Percentiles rank a stretch among this genome's conserved stretches.
Conservation (phyloP, 2,113 vertebrate species). For the Enhydra lutris region DNA sequence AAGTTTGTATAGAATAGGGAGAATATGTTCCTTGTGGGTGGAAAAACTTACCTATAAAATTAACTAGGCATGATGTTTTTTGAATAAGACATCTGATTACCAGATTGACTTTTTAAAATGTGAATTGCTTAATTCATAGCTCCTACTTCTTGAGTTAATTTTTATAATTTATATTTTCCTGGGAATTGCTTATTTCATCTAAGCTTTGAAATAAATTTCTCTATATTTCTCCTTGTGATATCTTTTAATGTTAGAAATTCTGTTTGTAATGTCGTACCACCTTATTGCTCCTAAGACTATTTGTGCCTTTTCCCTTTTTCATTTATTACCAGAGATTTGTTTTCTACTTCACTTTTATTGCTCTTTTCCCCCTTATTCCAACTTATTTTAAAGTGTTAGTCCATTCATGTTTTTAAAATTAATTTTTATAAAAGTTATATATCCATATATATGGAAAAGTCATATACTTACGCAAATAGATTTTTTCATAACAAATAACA, state of each 20-base stretch:
- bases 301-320: background rate
- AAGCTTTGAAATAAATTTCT: background rate
- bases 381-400: background rate
- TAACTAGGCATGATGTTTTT: background rate
- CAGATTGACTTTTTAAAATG: background rate
- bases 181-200: background rate
- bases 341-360: background rate
- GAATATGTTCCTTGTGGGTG: background rate
- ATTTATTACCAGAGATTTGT: background rate
- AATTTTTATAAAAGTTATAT: background rate
- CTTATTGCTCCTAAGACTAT: background rate
- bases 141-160: background rate
- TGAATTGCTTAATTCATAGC: background rate
- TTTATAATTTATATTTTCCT: background rate
- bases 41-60: conserved; percentile 6
- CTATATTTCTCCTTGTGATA: background rate
- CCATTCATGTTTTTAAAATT: background rate
- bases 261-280: background rate
- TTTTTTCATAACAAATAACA: background rate
- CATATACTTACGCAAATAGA: background rate
- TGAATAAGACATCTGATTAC: background rate
- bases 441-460: background rate
- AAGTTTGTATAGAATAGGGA: background rate
- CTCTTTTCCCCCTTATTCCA: background rate
- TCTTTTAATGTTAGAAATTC: background rate